Conservation (phyloP, 2,113 vertebrate species). For the human region GRCh38 chr11:107020501-107021000, state of each 20-base stretch:
- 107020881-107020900: constrained; percentile 49
- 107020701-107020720: constrained; percentile 29
- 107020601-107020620: not conserved
- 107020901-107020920: constrained; percentile 56
- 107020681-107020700: not conserved
- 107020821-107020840: constrained; percentile 23
- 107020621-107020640: not conserved
- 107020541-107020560: not conserved
- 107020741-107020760: constrained; percentile 62
- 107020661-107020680: constrained; percentile 32
- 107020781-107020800: not conserved
- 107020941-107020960: not conserved
- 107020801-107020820: constrained; percentile 46
- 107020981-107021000: constrained; percentile 36
- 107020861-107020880: constrained; percentile 13
- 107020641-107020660: not conserved
- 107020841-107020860: constrained; percentile 25
- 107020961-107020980: constrained; percentile 39
- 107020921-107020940: constrained; percentile 31
- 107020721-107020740: not conserved
- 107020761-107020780: constrained; percentile 60
- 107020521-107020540: not conserved
- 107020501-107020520: constrained; percentile 24
- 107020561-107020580: not conserved
- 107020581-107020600: not conserved